Conservation (phyloP, 2,797 vertebrate species). For the Rallus crepitans region DNA sequence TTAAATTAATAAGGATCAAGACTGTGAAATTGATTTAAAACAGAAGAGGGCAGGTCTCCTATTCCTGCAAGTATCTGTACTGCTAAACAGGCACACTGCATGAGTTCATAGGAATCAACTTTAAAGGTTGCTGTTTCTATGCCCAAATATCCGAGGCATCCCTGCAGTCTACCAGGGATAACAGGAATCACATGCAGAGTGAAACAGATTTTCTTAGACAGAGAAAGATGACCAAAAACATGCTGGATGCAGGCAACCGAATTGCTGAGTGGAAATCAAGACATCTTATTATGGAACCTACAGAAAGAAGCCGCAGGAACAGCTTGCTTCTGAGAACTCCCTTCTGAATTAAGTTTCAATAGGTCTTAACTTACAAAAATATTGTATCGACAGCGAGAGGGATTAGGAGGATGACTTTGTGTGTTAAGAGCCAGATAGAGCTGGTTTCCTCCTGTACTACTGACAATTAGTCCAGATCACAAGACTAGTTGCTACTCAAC, state of each 20-base stretch:
- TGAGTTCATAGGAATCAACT: not conserved
- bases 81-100: not conserved
- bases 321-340: constrained; percentile 26
- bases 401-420: constrained; percentile 31
- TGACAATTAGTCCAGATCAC: constrained; percentile 43
- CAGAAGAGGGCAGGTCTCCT: not conserved
- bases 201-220: not conserved
- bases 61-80: not conserved
- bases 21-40: constrained; percentile 40
- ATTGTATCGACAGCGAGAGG: constrained; percentile 19
- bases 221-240: not conserved
- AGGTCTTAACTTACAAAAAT: constrained; percentile 37
- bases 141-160: not conserved
- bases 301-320: constrained; percentile 27
- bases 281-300: not conserved
- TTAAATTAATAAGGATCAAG: constrained; percentile 8
- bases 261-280: constrained; percentile 12
- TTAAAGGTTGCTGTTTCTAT: not conserved
- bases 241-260: not conserved
- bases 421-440: constrained; percentile 29
- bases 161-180: not conserved
- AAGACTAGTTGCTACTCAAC: constrained; percentile 10
- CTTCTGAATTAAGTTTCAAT: constrained; percentile 40
- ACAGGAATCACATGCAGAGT: not conserved
- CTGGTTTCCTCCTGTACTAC: constrained; percentile 16